Evolutionary conservation across 2,888 invertebrate genomes (phyloP).

Genomic region (Hirudinaria manillensis): DNA sequence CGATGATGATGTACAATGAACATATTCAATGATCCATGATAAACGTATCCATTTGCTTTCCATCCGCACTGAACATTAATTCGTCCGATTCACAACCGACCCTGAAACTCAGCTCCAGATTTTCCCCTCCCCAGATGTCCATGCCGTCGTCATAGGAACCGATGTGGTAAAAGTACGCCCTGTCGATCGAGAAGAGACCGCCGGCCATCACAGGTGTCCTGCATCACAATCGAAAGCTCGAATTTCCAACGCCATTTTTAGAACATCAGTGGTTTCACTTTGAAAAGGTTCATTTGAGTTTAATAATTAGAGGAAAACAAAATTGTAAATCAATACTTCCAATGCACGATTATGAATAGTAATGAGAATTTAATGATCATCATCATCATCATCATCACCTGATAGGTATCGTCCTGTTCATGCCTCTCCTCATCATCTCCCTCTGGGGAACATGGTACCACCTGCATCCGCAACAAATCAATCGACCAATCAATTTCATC

Average conservation of each 20-base stretch:
- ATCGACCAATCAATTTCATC: background rate
- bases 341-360: background rate
- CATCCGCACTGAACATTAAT: too few relatives aligned
- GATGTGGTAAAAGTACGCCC: slow-evolving; percentile 91
- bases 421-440: slow-evolving; percentile 85
- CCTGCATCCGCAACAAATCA: slow-evolving; percentile 56
- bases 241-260: slow-evolving; percentile 57
- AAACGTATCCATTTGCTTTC: too few relatives aligned
- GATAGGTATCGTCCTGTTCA: slow-evolving; percentile 84
- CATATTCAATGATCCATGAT: too few relatives aligned
- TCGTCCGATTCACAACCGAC: slow-evolving; percentile 59
- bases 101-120: slow-evolving; percentile 88
- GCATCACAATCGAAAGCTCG: slow-evolving; percentile 58
- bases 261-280: too few relatives aligned
- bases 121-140: slow-evolving; percentile 99
- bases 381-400: slow-evolving; percentile 54
- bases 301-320: background rate
- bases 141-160: slow-evolving; percentile 98
- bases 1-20: too few relatives aligned
- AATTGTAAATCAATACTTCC: too few relatives aligned
- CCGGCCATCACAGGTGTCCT: slow-evolving; percentile 41
- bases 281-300: background rate
- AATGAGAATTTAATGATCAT: background rate
- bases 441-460: slow-evolving; percentile 97
- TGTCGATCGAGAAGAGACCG: slow-evolving; percentile 58